Percentiles rank a stretch among this genome's conserved stretches.
phyloP scores from a whole-genome alignment of 2,797 vertebrate species.

The Channa striata region DNA sequence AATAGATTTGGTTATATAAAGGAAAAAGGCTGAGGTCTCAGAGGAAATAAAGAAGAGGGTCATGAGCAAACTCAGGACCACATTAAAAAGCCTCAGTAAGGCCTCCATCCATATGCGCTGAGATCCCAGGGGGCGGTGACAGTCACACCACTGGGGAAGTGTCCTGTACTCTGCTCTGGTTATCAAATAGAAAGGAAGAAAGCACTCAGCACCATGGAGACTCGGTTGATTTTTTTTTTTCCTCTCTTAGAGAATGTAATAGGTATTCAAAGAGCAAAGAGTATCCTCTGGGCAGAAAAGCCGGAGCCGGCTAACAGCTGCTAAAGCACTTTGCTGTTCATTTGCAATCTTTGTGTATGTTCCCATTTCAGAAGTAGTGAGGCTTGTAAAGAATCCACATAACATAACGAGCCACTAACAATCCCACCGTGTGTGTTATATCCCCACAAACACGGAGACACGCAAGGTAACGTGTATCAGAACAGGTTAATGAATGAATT shows the following conservation, averaged over 20 bases:
- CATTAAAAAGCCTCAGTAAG: constrained; percentile 36
- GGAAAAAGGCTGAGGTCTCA: constrained; percentile 19
- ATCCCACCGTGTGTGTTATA: background rate
- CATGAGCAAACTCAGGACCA: constrained; percentile 33
- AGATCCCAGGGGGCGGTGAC: constrained; percentile 32
- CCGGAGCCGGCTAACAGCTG: constrained; percentile 38
- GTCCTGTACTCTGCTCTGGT: constrained; percentile 40
- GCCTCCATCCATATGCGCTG: constrained; percentile 32
- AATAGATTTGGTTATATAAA: constrained; percentile 32
- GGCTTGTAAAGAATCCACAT: constrained; percentile 26
- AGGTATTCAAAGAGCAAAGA: constrained; percentile 41
- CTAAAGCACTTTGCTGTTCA: constrained; percentile 38
- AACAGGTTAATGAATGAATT: too few relatives aligned
- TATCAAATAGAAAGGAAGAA: constrained; percentile 41
- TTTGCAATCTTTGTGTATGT: constrained; percentile 35
- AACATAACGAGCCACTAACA: too few relatives aligned
- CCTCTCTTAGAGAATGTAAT: constrained; percentile 15
- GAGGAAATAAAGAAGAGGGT: constrained; percentile 40
- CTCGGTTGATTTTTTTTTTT: constrained; percentile 2
- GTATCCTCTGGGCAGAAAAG: constrained; percentile 23
- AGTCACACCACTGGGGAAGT: constrained; percentile 29
- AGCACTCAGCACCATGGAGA: constrained; percentile 32
- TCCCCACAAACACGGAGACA: background rate
- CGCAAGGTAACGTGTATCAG: too few relatives aligned
- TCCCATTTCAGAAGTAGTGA: constrained; percentile 29